Conservation (phyloP, 1,140 invertebrate genomes). For the Anastatus disparis region DNA sequence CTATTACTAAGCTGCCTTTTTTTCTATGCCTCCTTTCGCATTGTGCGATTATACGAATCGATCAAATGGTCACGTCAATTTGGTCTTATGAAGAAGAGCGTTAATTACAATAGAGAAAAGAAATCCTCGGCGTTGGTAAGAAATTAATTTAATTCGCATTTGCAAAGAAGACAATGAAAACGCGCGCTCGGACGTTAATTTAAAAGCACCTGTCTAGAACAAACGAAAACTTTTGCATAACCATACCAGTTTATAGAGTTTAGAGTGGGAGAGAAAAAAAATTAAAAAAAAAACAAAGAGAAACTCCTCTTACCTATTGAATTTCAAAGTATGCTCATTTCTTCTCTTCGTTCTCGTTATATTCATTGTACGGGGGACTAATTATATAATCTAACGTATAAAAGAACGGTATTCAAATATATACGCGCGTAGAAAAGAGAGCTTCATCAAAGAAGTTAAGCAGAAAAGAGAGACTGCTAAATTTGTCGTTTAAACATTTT, state of each 20-base stretch:
- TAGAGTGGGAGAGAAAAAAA: not conserved
- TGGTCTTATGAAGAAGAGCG: not conserved
- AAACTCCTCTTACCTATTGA: not conserved
- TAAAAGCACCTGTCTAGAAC: not conserved
- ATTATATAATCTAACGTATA: not conserved
- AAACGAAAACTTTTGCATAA: slow-evolving; percentile 29
- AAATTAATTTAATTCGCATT: slow-evolving; percentile 19
- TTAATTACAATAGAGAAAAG: slow-evolving; percentile 25
- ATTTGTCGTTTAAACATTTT: not conserved
- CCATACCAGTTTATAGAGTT: no score
- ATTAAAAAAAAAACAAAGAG: not conserved
- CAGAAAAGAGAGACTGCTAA: no score
- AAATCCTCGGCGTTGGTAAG: no score
- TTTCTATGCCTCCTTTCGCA: not conserved
- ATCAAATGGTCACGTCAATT: not conserved
- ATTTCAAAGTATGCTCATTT: slow-evolving; percentile 4
- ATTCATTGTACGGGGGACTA: not conserved
- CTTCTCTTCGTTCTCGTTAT: not conserved
- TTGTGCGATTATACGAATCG: not conserved
- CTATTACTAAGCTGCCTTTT: not conserved
- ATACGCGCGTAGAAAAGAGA: no score
- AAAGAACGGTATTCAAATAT: no score
- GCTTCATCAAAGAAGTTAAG: no score
- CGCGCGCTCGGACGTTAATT: no score
- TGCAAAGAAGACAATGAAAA: not conserved